A percentile compares a stretch with the other conserved stretches of the same genome.
These are phyloP conservation scores for Chaetophractus vellerosus DNA, from an alignment of 2,797 vertebrate genomes.

Conservation along the genomic window DNA sequence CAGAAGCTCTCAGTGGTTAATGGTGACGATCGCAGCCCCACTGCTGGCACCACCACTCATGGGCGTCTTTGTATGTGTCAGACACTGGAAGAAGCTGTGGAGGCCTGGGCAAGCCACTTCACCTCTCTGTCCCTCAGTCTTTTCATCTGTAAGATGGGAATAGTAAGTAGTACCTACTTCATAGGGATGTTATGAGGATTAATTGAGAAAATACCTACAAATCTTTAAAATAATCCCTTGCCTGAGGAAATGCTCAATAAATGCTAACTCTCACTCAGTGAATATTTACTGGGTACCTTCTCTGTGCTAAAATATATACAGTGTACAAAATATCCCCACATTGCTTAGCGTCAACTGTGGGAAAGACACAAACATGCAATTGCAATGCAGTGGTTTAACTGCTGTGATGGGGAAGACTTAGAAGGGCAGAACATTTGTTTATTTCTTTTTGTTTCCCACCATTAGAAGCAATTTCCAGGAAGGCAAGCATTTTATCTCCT, in stretches of 20 bases:
- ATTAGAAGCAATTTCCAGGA: neutral
- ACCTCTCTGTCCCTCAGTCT: fast-evolving
- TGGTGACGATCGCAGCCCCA: neutral
- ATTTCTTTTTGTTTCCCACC: neutral
- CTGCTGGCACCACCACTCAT: neutral
- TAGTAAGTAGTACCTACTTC: neutral
- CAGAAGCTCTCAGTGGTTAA: neutral
- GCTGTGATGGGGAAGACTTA: neutral
- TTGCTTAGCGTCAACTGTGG: neutral
- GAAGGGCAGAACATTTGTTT: neutral
- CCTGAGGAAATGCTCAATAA: neutral
- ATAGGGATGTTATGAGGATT: neutral
- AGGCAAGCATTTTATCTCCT: neutral
- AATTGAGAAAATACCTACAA: neutral
- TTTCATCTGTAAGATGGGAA: neutral
- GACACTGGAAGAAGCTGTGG: neutral
- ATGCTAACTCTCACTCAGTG: neutral
- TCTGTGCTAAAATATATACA: neutral
- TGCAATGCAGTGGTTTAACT: neutral
- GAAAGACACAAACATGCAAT: neutral
- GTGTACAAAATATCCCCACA: neutral
- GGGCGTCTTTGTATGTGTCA: neutral
- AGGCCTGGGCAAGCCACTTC: neutral
- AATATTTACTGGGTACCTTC: neutral
- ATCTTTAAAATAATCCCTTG: neutral